A percentile compares a stretch with the other conserved stretches of the same genome.
Evolutionary conservation across 2,113 vertebrate species (phyloP).

Genomic region (Mastomys coucha): DNA sequence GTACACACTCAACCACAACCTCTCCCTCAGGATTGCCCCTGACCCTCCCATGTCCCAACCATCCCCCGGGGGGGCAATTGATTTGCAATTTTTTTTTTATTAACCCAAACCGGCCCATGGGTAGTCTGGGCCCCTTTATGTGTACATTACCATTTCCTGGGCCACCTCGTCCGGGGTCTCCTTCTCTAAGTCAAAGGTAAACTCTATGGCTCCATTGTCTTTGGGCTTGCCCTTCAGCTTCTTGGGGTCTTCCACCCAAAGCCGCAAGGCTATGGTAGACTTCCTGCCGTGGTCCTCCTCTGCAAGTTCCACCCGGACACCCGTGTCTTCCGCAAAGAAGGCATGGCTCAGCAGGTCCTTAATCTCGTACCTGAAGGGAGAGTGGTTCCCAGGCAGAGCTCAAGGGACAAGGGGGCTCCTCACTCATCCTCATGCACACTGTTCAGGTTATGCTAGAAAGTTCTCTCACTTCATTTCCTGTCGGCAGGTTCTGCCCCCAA

Average conservation of each 20-base stretch:
- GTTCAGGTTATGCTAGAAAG: background rate
- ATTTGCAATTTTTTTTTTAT: background rate
- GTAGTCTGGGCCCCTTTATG: background rate
- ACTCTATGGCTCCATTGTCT: slow-evolving; percentile 98
- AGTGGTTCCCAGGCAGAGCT: background rate
- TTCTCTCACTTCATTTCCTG: background rate
- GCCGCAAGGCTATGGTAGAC: slow-evolving; percentile 95
- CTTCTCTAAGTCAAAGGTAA: slow-evolving; percentile 95
- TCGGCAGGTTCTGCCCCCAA: too few species aligned
- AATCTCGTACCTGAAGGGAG: slow-evolving; percentile 94
- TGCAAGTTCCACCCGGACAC: slow-evolving; percentile 97
- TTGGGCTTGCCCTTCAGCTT: slow-evolving; percentile 99
- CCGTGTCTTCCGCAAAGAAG: slow-evolving; percentile 99
- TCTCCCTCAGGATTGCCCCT: background rate
- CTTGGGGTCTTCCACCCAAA: slow-evolving; percentile 99
- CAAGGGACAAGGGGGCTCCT: background rate
- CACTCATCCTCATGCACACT: too few species aligned
- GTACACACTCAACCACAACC: background rate
- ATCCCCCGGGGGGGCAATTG: background rate
- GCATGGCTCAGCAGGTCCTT: slow-evolving; percentile 98
- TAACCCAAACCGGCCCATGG: background rate
- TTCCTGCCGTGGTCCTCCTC: slow-evolving; percentile 98
- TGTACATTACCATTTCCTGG: slow-evolving; percentile 97
- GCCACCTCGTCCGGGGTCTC: slow-evolving; percentile 97
- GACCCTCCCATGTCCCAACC: background rate